Base-by-base conservation (phyloP, 1,140 invertebrate species). In the Nymphalis io region DNA sequence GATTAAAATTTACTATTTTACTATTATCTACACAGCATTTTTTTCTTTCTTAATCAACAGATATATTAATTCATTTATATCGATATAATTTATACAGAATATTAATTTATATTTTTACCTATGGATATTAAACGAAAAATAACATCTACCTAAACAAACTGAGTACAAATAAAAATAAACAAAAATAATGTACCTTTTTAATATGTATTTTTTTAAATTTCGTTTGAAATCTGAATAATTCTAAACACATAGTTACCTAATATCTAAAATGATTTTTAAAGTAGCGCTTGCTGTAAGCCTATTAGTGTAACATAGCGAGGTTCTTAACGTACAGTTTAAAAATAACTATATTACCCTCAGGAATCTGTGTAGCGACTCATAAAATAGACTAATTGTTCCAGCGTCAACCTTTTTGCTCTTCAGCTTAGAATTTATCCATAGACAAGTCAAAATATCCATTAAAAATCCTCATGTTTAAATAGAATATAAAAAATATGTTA, bases 11-110 rank as follows among this genome's bases (percentile, higher is more conserved):
- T 73, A 58, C 84, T 88, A 90, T 75, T 60, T 89, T 85, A 85
- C 90, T 93, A 93, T 93, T 93, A 93, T 93, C 92, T 92, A 92
- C 91, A 92, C 92, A 92, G 92, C 92, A 92, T 93, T 91, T 89
- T 73, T 74, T 81, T 27, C 10, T 84, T 82, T 87, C 15, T 69
- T 42, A 53, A 21, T 27, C 27, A 20, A 64, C 8, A 39, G n/a
- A 21, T 57, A 27, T 27, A 55, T 55, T 21, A 23, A 23, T 1
- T 73, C 67, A 59, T 59, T 62, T 59, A 39, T 46, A 67, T 75
- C 62, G 59, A 72, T 38, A 27, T 20, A 20, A 10, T 23, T 55
- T 23, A 23, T 55, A 13, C 23, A 15, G 23, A 23, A 55, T 55
- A 51, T 55, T 55, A 11, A 21, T 21, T 21, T 15, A n/a, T 33